A percentile compares a stretch with the other conserved stretches of the same genome.
These are phyloP conservation scores for Aspidapion aeneum DNA, from an alignment of 2,888 invertebrate genomes.

Conservation along the genomic window DNA sequence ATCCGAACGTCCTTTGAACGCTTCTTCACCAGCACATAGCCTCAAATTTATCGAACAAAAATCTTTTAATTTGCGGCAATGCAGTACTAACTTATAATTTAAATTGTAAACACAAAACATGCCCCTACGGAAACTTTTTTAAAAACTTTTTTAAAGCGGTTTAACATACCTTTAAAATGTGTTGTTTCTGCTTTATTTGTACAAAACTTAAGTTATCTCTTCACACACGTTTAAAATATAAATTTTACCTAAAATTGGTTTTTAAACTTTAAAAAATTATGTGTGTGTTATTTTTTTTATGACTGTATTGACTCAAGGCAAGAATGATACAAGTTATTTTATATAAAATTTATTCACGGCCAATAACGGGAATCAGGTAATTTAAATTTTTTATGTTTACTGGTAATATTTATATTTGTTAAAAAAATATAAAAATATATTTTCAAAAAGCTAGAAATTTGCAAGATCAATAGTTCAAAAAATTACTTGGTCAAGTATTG, in stretches of 20 bases:
- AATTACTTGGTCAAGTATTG: too few species aligned
- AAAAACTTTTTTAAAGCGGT: too few species aligned
- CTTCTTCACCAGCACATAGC: slow-evolving; percentile 34
- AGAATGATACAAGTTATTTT: neutral
- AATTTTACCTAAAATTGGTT: neutral
- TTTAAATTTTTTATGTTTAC: too few species aligned
- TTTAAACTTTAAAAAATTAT: neutral
- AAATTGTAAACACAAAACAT: too few species aligned
- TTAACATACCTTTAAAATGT: neutral
- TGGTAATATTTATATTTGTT: too few species aligned
- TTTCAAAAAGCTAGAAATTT: too few species aligned
- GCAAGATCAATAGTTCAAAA: too few species aligned
- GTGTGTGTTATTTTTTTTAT: neutral
- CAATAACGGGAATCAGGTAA: neutral
- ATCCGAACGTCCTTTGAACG: slow-evolving; percentile 33
- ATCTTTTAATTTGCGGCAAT: too few species aligned
- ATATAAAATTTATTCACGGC: too few species aligned
- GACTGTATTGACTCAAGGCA: neutral
- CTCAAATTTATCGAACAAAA: slow-evolving; percentile 31
- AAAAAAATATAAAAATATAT: too few species aligned
- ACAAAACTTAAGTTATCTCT: neutral
- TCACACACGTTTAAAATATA: neutral
- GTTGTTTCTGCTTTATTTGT: neutral
- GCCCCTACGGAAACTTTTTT: too few species aligned
- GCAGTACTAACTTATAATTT: too few species aligned